Percentiles rank a stretch among this genome's conserved stretches.
These are phyloP conservation scores for Ornithoptera priamus DNA, from an alignment of 2,888 invertebrate genomes.

Conservation along the genomic window DNA sequence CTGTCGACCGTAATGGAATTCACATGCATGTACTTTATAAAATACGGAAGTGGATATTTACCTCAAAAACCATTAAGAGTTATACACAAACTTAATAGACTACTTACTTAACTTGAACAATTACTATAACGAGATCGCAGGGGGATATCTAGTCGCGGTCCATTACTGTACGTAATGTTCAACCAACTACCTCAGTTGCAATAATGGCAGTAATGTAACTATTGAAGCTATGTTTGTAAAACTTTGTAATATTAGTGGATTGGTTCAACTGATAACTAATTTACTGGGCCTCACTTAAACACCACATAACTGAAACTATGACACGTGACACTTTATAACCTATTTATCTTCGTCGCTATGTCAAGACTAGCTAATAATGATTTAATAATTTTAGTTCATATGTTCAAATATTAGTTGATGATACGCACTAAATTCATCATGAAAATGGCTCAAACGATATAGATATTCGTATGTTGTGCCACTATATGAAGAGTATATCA, in stretches of 20 bases:
- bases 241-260: neutral
- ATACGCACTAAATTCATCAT: too few relatives aligned
- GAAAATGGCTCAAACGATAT: too few relatives aligned
- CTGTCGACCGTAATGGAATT: neutral
- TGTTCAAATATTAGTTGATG: too few relatives aligned
- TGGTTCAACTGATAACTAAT: neutral
- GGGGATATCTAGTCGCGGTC: neutral
- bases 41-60: neutral
- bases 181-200: neutral
- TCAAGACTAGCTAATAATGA: too few relatives aligned
- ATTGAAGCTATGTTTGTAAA: neutral
- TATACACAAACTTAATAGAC: conserved; percentile 1
- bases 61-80: conserved; percentile 17
- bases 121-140: conserved; percentile 17
- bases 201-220: neutral
- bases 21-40: neutral
- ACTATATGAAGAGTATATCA: too few relatives aligned
- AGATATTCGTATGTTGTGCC: too few relatives aligned
- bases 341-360: too few relatives aligned
- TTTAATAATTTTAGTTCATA: too few relatives aligned
- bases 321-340: too few relatives aligned
- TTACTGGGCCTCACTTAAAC: too few relatives aligned
- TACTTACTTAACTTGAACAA: conserved; percentile 23
- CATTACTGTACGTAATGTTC: neutral
- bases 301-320: too few relatives aligned